Evolutionary conservation across 2,113 vertebrate species (phyloP).

Genomic region (Rhombomys opimus): DNA sequence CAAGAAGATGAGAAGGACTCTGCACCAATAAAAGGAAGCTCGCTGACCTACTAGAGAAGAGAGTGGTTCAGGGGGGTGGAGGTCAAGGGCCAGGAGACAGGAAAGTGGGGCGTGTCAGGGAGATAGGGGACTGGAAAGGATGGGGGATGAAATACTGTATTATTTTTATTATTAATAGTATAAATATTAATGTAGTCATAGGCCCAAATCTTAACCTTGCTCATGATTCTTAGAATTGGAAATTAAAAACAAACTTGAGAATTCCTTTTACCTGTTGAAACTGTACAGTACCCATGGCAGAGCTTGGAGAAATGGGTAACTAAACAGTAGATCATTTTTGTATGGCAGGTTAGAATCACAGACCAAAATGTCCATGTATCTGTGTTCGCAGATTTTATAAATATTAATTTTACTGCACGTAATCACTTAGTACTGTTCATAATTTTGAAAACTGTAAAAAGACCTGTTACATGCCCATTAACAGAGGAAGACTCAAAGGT

Average conservation of each 20-base stretch:
- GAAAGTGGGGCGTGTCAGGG: neutral
- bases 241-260: constrained; percentile 40
- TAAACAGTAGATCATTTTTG: neutral
- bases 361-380: neutral
- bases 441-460: constrained; percentile 15
- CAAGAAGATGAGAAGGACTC: neutral
- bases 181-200: neutral
- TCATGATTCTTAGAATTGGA: constrained; percentile 47
- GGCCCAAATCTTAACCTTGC: neutral
- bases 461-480: neutral
- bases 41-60: neutral
- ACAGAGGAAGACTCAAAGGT: neutral
- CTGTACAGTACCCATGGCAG: neutral
- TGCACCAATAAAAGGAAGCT: neutral
- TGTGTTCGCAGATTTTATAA: constrained; percentile 33
- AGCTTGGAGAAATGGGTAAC: neutral
- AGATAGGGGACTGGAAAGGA: neutral
- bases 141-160: too few species aligned
- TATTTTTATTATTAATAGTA: too few species aligned
- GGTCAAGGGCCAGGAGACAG: neutral
- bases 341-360: neutral
- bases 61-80: neutral
- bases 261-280: constrained; percentile 43
- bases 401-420: neutral
- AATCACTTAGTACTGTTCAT: neutral